Base-by-base conservation (phyloP, 2,888 invertebrate species). In the Stictocephala bisonia region DNA sequence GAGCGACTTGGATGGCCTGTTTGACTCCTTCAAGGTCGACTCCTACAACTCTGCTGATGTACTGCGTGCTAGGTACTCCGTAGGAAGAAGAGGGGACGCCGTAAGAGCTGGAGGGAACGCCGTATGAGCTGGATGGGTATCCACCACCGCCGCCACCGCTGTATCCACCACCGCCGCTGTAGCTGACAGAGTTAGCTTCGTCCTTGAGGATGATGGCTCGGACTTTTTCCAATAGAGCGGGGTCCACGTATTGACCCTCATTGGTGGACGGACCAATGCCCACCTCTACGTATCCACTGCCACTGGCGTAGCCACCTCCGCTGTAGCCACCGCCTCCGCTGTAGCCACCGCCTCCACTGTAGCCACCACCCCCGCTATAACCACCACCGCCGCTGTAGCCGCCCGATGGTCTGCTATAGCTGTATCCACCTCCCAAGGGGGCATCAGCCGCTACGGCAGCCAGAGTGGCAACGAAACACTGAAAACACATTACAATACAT, bases 1-100 rank as follows among this genome's bases (percentile, higher is more conserved):
- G 93, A 50, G 94, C 94, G 77, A 94, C 94, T 84, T 94, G 94
- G 85, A 94, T 92, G 80, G 93, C 94, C 81, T 93, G 94, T 81
- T 93, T 92, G 81, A 94, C 92, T 77, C 92, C 93, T 81, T 94
- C 94, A 77, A 94, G 90, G 85, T 93, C 91, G 84, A 94, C 91
- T 78, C 94, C 94, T 79, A 93, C 93, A 71, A 94, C 93, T 80
- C 91, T 89, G 75, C 86, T 86, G 0, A 90, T 86, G 81, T 87
- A 85, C 27, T 82, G 80, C 78, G 84, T 82, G 72, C 86, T 84
- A 48, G 88, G 88, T 24, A 87, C 87, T 3, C 85, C 85, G 78
- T 85, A 85, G 73, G 82, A 81, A 35, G 82, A 80, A 74, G 84
- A 84, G 6, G 84, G 83, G 0, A 82, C 84, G 69, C 79, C 80